These are phyloP conservation scores for Neelides folsomi DNA, from an alignment of 2,888 invertebrate genomes.

Conservation along the genomic window DNA sequence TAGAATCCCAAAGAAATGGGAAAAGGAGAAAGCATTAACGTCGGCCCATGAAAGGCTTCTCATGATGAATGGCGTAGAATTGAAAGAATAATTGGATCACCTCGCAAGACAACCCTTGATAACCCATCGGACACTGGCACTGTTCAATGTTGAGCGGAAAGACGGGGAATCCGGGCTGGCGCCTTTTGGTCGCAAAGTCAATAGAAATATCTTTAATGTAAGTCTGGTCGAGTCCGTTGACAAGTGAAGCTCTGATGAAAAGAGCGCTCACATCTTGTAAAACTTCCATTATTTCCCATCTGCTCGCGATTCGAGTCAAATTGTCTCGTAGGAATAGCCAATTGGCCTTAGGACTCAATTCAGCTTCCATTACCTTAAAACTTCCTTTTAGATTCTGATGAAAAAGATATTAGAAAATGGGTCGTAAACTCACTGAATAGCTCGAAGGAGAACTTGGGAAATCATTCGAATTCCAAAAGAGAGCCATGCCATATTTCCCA, in stretches of 20 bases:
- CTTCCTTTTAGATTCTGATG: neutral
- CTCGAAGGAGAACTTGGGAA: slow-evolving; percentile 6
- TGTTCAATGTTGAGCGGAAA: slow-evolving; percentile 10
- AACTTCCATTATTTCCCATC: slow-evolving; percentile 23
- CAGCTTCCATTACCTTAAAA: slow-evolving; percentile 10
- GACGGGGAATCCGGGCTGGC: neutral
- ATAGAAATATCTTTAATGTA: no score
- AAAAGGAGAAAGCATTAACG: no score
- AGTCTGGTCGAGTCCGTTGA: neutral
- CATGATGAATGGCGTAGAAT: neutral
- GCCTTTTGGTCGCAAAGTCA: no score
- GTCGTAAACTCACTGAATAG: neutral
- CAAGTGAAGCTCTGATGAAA: slow-evolving; percentile 14
- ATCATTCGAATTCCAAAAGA: slow-evolving; percentile 22
- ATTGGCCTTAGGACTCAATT: slow-evolving; percentile 14
- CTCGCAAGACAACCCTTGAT: slow-evolving; percentile 19
- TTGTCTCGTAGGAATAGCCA: slow-evolving; percentile 13
- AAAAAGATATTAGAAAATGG: no score
- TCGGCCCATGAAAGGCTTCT: neutral
- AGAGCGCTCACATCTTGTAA: slow-evolving; percentile 19
- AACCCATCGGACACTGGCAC: slow-evolving; percentile 19
- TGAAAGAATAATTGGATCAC: slow-evolving; percentile 5
- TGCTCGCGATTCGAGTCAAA: slow-evolving; percentile 5
- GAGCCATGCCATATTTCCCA: slow-evolving; percentile 15
- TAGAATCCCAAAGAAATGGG: no score